Conservation (phyloP, 2,113 vertebrate species). For the Vombatus ursinus region DNA sequence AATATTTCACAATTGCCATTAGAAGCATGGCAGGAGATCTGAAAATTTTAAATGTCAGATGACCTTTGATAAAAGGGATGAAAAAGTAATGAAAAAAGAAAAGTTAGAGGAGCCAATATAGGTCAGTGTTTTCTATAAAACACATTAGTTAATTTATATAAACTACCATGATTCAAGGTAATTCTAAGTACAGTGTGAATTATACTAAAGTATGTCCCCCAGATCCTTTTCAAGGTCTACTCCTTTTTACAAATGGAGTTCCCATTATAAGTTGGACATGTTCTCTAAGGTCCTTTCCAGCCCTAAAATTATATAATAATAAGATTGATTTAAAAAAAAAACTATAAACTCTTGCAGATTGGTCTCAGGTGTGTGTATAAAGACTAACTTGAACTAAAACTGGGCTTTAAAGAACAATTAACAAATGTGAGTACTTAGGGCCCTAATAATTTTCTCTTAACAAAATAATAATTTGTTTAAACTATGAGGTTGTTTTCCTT, state of each 20-base stretch:
- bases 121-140: constrained; percentile 82
- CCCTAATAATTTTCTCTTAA: neutral
- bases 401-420: constrained; percentile 46
- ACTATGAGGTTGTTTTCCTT: neutral
- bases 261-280: constrained; percentile 20
- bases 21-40: constrained; percentile 81
- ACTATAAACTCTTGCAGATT: neutral
- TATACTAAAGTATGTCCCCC: constrained; percentile 71
- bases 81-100: constrained; percentile 81
- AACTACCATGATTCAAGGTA: constrained; percentile 80
- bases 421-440: neutral
- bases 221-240: constrained; percentile 61
- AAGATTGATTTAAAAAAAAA: constrained; percentile 12
- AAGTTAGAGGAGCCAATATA: constrained; percentile 79
- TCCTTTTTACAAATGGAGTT: constrained; percentile 54
- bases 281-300: constrained; percentile 20
- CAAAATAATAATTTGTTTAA: neutral
- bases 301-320: constrained; percentile 23
- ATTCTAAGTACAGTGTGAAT: constrained; percentile 68
- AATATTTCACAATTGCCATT: constrained; percentile 84
- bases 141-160: constrained; percentile 85
- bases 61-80: constrained; percentile 71
- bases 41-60: constrained; percentile 76
- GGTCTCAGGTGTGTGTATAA: neutral
- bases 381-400: constrained; percentile 9